Conservation (phyloP, 2,113 vertebrate species). For the Mirounga angustirostris region DNA sequence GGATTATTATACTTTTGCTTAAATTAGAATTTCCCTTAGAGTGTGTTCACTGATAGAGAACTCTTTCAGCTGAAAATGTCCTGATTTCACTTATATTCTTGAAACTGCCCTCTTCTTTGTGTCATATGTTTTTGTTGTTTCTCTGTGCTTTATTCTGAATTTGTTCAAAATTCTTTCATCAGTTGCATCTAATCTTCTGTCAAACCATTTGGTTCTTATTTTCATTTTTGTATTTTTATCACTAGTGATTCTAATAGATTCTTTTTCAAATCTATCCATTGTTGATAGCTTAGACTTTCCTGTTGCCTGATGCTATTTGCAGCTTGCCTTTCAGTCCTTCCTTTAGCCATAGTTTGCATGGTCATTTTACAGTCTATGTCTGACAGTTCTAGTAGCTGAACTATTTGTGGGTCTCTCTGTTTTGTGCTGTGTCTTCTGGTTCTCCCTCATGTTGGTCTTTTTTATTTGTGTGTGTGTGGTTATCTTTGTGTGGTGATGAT, state of each 20-base stretch:
- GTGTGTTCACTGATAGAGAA: neutral
- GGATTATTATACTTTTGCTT: neutral
- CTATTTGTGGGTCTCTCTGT: neutral
- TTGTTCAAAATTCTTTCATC: neutral
- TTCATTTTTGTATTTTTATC: neutral
- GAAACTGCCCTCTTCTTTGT: neutral
- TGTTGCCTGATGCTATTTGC: neutral
- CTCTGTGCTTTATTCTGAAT: neutral
- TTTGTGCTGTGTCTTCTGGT: neutral
- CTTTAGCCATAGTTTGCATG: neutral
- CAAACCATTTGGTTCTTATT: neutral
- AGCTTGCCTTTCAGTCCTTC: neutral
- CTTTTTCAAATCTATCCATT: neutral
- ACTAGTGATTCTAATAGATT: neutral
- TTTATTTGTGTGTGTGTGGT: too few relatives aligned
- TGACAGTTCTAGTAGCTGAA: neutral
- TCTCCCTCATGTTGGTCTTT: neutral
- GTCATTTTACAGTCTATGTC: neutral
- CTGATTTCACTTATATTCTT: neutral
- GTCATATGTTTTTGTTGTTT: neutral
- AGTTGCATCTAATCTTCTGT: neutral
- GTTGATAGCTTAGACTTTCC: neutral
- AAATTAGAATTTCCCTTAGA: neutral
- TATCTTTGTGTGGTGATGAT: neutral
- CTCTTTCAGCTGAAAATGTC: neutral